Percentiles rank a stretch among this genome's conserved stretches.
Conservation (phyloP, 1,140 invertebrate genomes). For the Melipona quadrifasciata region DNA sequence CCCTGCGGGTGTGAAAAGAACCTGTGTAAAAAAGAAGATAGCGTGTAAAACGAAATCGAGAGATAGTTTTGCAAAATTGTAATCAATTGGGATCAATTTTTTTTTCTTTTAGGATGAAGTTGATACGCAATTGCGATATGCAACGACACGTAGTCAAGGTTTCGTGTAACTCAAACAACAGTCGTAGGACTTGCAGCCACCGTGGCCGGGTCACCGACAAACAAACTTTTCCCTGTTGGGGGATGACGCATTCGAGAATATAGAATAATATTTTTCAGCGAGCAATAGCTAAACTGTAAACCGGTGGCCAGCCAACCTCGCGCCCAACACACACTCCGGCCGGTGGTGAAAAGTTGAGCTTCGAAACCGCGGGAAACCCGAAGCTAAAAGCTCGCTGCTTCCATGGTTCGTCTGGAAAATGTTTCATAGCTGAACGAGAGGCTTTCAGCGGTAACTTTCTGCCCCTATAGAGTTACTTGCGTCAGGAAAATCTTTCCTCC, state of each 20-base stretch:
- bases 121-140: not conserved
- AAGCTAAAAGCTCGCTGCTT: slow-evolving; percentile 57
- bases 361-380: slow-evolving; percentile 43
- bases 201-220: not conserved
- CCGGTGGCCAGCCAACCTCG: not conserved
- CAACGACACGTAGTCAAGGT: not conserved
- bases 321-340: not conserved
- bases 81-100: too few species aligned
- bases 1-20: too few species aligned
- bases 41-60: too few species aligned
- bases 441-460: slow-evolving; percentile 49
- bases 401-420: slow-evolving; percentile 37
- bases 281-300: slow-evolving; percentile 11
- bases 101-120: not conserved
- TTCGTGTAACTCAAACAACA: not conserved
- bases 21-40: too few species aligned
- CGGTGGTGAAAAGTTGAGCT: slow-evolving; percentile 50
- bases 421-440: slow-evolving; percentile 44
- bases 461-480: slow-evolving; percentile 46
- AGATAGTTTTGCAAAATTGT: too few species aligned
- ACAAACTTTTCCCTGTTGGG: not conserved
- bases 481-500: slow-evolving; percentile 23
- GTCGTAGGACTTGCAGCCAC: not conserved
- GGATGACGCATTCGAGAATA: slow-evolving; percentile 3
- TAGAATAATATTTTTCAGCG: slow-evolving; percentile 23